Base-by-base conservation (phyloP, 2,797 vertebrate species). In the Rhinatrema bivittatum region DNA sequence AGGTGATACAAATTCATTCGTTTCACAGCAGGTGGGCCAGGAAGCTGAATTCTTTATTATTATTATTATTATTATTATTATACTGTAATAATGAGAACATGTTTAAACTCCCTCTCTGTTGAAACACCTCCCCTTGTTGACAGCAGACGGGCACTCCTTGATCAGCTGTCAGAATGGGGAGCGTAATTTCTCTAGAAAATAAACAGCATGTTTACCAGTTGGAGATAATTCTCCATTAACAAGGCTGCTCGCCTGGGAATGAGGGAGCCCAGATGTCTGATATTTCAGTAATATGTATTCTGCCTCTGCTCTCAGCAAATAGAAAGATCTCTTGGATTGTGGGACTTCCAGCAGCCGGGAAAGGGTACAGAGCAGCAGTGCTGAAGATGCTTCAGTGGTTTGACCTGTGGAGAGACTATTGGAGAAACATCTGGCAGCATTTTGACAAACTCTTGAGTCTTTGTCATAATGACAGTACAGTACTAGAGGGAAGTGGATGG, bases 11-110 rank as follows among this genome's bases (percentile, higher is more conserved):
- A 51, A 82, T 84, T 86, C 81, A 85, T 85, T 84, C 81, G 42
- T 14, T 46, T 50, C 82, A 50, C 82, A 76, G 81, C 61, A 37
- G 84, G 84, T 77, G 81, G 74, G 59, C 60, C 3, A 10, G 60
- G 56, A 71, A 60, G 46, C 78, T 68, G 70, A 60, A 69, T 71
- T 72, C 78, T 60, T 72, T 62, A 51, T 54, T 75, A n/a, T n/a
- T n/a, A n/a, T n/a, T n/a, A n/a, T 70, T 70, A 76, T 45, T 68
- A 58, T 59, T 46, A 16, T 56, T 56, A 72, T 81, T 76, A 73
- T 82, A 82, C 75, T 67, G 77, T 80, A 84, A 83, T 86, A 85
- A 84, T 85, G 81, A 85, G 79, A 79, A 79, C 81, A 76, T 78
- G 78, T 82, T 84, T 81, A 78, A 84, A 81, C 76, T 80, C 66